A percentile compares a stretch with the other conserved stretches of the same genome.
phyloP scores from a whole-genome alignment of 1,140 invertebrate species.

The Drosophila parvula region DNA sequence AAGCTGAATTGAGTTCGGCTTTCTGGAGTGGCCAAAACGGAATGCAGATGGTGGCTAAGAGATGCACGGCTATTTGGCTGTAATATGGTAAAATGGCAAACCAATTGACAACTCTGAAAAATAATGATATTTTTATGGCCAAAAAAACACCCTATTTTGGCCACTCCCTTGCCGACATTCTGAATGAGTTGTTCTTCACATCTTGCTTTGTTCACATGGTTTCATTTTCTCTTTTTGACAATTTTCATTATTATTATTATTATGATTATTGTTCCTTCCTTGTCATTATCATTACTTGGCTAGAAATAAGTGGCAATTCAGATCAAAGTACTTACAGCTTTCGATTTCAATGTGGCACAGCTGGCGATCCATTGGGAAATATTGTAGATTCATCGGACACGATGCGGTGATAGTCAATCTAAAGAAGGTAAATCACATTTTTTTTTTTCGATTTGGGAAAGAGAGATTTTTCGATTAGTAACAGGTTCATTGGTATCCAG shows the following conservation, averaged over 20 bases:
- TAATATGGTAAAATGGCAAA: constrained; percentile 22
- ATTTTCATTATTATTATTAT: constrained; percentile 31
- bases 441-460: constrained; percentile 30
- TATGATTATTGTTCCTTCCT: constrained; percentile 26
- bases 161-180: constrained; percentile 65
- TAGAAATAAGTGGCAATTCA: constrained; percentile 18
- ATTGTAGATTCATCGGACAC: constrained; percentile 98
- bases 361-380: constrained; percentile 99
- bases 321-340: constrained; percentile 94
- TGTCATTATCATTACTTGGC: constrained; percentile 21
- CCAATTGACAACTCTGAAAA: constrained; percentile 24
- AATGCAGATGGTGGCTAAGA: constrained; percentile 44
- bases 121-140: constrained; percentile 21
- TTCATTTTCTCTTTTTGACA: constrained; percentile 36
- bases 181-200: constrained; percentile 74
- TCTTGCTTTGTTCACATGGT: constrained; percentile 42
- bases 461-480: constrained; percentile 58
- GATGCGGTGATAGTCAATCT: constrained; percentile 98
- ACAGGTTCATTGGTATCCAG: constrained; percentile 10
- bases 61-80: constrained; percentile 22
- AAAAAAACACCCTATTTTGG: constrained; percentile 48
- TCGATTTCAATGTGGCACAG: constrained; percentile 98
- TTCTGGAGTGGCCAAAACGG: constrained; percentile 53
- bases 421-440: constrained; percentile 22
- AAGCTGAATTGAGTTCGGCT: constrained; percentile 30